Base-by-base conservation (phyloP, 2,113 vertebrate species). In the Semnornis frantzii region DNA sequence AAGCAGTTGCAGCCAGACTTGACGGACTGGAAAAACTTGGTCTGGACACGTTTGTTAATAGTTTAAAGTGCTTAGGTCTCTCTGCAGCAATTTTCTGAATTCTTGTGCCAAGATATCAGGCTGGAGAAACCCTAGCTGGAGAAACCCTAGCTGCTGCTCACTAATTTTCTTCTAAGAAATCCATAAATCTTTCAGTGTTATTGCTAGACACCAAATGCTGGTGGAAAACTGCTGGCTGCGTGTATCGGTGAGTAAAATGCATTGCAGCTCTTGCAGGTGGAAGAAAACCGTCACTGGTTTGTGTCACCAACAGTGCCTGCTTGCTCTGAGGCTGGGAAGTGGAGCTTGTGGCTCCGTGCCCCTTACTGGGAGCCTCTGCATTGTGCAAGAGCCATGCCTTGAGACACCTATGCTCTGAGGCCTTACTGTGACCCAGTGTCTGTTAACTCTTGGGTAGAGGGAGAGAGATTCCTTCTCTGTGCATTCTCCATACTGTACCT, bases 81-180 rank as follows among this genome's bases (percentile, higher is more conserved):
- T 95, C 87, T 82, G 52, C 72, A 93, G 69, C 70, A 50, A 58
- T 94, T 89, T 89, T 74, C 52, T 68, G 64, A 30, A 78, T 93
- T 77, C 55, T 94, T 82, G 60, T 93, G 69, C 83, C 42, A 85
- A 89, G 82, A 66, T 39, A 82, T n/a, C 85, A 89, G 72, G 68
- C 31, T 85, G 21, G 44, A 46, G 44, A 46, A 46, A 46, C 44
- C 44, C 16, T 46, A 75, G 71, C 31, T 85, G 21, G 44, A 46
- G 44, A 46, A 46, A 46, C 44, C 44, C 16, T 46, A 4, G 71
- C 31, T 85, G 21, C 62, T 89, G 42, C 85, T 92, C 90, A 88
- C 72, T 85, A 12, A 37, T 85, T 91, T 92, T 90, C 81, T 93
- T 96, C 95, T 34, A 92, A 89, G 87, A 94, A 92, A 71, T 20